Evolutionary conservation across 2,113 vertebrate genomes (phyloP).

Genomic region (Tor tambroides): DNA sequence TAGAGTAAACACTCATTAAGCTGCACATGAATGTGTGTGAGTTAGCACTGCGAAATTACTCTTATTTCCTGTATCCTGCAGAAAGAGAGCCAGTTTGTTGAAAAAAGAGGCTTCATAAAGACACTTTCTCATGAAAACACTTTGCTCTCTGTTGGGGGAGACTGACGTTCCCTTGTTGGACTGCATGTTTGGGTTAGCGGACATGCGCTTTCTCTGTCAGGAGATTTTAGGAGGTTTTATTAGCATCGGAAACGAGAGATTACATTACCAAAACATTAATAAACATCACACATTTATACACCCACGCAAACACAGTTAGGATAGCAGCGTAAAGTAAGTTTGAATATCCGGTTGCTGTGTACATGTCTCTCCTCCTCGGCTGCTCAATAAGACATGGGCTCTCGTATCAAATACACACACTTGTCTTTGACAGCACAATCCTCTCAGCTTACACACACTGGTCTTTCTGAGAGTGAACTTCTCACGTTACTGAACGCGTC

Average conservation of each 20-base stretch:
- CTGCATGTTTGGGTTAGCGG: background rate
- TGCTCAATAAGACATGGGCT: slow-evolving; percentile 32
- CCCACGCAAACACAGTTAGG: background rate
- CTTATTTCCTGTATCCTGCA: slow-evolving; percentile 37
- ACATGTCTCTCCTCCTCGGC: background rate
- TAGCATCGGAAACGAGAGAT: slow-evolving; percentile 4
- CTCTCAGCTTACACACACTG: slow-evolving; percentile 37
- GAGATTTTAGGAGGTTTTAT: slow-evolving; percentile 2
- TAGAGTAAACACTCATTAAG: slow-evolving; percentile 27
- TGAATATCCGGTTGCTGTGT: slow-evolving; percentile 8
- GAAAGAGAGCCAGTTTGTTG: background rate
- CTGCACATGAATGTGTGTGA: background rate
- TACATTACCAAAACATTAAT: slow-evolving; percentile 18
- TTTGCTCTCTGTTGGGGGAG: slow-evolving; percentile 27
- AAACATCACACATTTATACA: background rate
- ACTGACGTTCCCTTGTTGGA: slow-evolving; percentile 9
- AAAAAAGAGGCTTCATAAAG: slow-evolving; percentile 10
- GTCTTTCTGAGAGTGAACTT: slow-evolving; percentile 37
- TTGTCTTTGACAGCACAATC: background rate
- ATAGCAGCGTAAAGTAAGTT: background rate
- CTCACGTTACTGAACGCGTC: slow-evolving; percentile 59
- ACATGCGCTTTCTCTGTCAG: slow-evolving; percentile 9
- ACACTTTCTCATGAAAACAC: slow-evolving; percentile 32
- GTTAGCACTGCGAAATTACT: slow-evolving; percentile 24
- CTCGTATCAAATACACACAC: slow-evolving; percentile 11